These are phyloP conservation scores for Apolygus lucorum DNA, from an alignment of 1,140 invertebrate species.

Conservation along the genomic window DNA sequence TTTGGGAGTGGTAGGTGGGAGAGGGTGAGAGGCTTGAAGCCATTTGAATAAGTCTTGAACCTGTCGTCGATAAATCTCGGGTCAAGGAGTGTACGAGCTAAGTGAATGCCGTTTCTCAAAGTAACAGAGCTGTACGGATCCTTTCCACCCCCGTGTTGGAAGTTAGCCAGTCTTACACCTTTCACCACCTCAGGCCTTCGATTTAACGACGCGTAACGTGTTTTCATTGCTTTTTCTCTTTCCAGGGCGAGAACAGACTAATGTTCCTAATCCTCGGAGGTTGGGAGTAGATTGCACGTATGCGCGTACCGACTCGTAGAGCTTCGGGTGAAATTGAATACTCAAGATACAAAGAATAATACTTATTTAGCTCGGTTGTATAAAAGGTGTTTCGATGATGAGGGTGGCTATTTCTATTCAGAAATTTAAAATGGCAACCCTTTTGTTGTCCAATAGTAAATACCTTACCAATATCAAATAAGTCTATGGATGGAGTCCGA, in stretches of 20 bases:
- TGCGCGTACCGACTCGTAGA: too few species aligned
- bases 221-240: neutral
- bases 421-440: too few species aligned
- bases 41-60: conserved; percentile 16
- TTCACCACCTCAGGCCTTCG: neutral
- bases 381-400: too few species aligned
- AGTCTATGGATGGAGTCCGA: too few species aligned
- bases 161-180: conserved; percentile 12
- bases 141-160: neutral
- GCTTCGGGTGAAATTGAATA: too few species aligned
- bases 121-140: neutral
- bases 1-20: neutral
- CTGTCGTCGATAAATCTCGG: conserved; percentile 13
- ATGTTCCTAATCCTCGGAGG: neutral
- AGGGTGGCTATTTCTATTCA: too few species aligned
- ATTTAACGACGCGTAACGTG: neutral
- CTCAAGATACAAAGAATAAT: too few species aligned
- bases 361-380: too few species aligned
- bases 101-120: conserved; percentile 11
- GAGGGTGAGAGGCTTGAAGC: neutral
- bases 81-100: conserved; percentile 1
- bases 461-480: too few species aligned
- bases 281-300: too few species aligned
- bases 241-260: neutral
- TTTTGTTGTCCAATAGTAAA: too few species aligned